phyloP scores from a whole-genome alignment of 1,140 invertebrate species.

The Paraescarpia echinospica region DNA sequence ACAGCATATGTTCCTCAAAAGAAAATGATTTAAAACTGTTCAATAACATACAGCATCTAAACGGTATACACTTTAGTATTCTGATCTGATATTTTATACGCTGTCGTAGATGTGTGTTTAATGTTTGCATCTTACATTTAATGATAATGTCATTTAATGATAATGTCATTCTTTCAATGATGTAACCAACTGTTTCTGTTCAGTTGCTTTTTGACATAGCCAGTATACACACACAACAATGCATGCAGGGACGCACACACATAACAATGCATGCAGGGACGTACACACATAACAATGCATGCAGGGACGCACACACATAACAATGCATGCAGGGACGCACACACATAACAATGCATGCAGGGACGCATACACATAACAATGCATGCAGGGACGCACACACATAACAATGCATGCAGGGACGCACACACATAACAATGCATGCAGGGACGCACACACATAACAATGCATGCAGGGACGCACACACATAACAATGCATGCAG shows the following conservation, averaged over 20 bases:
- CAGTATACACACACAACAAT: too few relatives aligned
- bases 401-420: background rate
- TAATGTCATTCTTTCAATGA: background rate
- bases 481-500: too few relatives aligned
- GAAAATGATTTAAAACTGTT: background rate
- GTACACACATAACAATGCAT: background rate
- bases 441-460: too few relatives aligned
- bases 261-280: too few relatives aligned
- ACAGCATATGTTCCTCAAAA: background rate
- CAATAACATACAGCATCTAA: background rate
- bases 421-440: background rate
- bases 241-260: background rate
- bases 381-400: too few relatives aligned
- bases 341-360: background rate
- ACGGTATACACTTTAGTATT: background rate
- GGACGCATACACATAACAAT: background rate
- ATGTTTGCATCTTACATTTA: too few relatives aligned
- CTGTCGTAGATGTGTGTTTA: background rate
- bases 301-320: background rate
- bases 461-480: background rate
- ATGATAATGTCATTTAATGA: too few relatives aligned
- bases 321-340: too few relatives aligned
- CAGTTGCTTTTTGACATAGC: background rate
- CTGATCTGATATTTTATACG: background rate
- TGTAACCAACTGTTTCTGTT: background rate